Conservation (phyloP, 2,113 vertebrate species). For the Cyprinodon tularosa region DNA sequence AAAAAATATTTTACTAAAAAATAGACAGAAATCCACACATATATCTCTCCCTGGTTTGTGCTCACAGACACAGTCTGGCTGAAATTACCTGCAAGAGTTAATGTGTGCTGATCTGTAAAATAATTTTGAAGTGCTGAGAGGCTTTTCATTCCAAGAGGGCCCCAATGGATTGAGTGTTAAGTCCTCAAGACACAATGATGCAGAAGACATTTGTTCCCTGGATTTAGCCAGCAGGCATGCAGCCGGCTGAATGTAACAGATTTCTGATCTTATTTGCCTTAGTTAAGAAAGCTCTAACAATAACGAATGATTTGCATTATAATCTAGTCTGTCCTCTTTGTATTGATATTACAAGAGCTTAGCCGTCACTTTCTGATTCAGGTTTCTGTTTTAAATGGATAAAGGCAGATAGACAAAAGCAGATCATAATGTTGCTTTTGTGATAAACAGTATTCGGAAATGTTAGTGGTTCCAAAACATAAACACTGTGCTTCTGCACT, state of each 20-base stretch:
- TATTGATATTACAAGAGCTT: constrained; percentile 4
- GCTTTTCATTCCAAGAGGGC: constrained; percentile 68
- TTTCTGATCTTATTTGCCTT: constrained; percentile 46
- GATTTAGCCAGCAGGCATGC: constrained; percentile 63
- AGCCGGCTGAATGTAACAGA: constrained; percentile 66
- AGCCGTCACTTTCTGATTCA: constrained; percentile 2
- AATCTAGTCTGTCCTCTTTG: background rate
- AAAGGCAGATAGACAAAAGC: background rate
- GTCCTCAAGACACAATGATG: constrained; percentile 58
- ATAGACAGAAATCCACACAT: constrained; percentile 4
- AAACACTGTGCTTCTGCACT: background rate
- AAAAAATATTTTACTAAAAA: constrained; percentile 1
- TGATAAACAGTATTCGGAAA: constrained; percentile 43
- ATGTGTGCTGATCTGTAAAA: constrained; percentile 71
- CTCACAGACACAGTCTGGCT: constrained; percentile 27
- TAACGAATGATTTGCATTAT: background rate
- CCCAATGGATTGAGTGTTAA: constrained; percentile 70
- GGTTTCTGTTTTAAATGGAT: background rate
- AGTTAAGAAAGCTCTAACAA: constrained; percentile 36
- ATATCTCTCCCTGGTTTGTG: constrained; percentile 40
- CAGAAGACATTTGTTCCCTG: constrained; percentile 66
- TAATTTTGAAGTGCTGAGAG: constrained; percentile 73
- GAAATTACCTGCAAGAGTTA: constrained; percentile 74
- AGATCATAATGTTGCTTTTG: constrained; percentile 14
- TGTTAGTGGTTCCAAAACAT: constrained; percentile 17